Conservation (phyloP, 2,113 vertebrate species). For the Euleptes europaea region DNA sequence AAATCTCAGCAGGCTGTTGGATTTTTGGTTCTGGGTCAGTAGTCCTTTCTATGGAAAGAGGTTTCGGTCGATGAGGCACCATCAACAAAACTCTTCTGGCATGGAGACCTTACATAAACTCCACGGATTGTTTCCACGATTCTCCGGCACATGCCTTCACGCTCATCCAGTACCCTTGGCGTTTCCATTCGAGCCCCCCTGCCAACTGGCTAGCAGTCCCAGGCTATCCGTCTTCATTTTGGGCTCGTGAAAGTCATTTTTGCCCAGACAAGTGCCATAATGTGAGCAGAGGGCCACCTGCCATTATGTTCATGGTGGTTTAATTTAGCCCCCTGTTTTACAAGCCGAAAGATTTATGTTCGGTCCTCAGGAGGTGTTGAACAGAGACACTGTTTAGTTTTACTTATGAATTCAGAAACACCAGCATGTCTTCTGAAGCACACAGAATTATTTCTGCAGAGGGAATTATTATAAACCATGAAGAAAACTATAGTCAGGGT, state of each 20-base stretch:
- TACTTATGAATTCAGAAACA: fast-evolving
- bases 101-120: background rate
- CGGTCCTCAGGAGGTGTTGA: background rate
- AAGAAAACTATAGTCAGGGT: background rate
- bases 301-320: background rate
- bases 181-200: background rate
- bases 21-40: slow-evolving; percentile 4
- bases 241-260: background rate
- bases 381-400: background rate
- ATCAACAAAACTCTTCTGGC: background rate
- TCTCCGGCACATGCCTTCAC: background rate
- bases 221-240: background rate
- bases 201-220: background rate
- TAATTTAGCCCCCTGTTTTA: background rate
- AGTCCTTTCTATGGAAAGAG: background rate
- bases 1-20: background rate
- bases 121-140: background rate
- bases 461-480: background rate
- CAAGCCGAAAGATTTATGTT: background rate
- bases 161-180: background rate
- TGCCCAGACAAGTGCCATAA: background rate
- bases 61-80: background rate
- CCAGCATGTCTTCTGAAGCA: background rate
- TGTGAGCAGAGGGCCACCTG: too few relatives aligned
- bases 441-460: background rate